Conservation (phyloP, 2,797 vertebrate species). For the Furcifer pardalis region DNA sequence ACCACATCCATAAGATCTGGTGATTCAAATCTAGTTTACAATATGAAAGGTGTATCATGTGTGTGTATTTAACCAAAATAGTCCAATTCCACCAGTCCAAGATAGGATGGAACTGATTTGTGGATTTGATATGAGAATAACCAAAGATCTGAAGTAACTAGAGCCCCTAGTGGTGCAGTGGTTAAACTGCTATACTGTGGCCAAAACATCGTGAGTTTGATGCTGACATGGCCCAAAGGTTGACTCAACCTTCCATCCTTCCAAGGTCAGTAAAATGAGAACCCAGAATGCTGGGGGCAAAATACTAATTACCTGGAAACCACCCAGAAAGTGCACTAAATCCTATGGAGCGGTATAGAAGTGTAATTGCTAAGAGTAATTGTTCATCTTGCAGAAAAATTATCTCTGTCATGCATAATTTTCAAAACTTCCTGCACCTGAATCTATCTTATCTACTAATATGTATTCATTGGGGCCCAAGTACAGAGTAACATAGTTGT, state of each 20-base stretch:
- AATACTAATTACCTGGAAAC: too few relatives aligned
- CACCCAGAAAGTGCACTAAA: too few relatives aligned
- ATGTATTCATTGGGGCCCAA: not conserved
- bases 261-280: too few relatives aligned
- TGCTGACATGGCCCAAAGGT: too few relatives aligned
- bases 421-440: too few relatives aligned
- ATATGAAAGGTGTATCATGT: not conserved
- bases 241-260: too few relatives aligned
- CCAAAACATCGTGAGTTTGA: too few relatives aligned
- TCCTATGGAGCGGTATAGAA: too few relatives aligned
- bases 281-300: too few relatives aligned
- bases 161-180: too few relatives aligned
- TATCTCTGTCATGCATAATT: not conserved
- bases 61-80: not conserved
- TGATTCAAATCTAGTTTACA: not conserved
- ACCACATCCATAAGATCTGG: not conserved
- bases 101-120: conserved; percentile 1
- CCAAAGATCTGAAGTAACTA: not conserved
- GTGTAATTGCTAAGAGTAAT: not conserved
- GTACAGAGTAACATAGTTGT: not conserved
- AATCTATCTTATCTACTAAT: not conserved
- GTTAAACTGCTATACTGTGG: too few relatives aligned
- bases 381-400: not conserved
- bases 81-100: conserved; percentile 12
- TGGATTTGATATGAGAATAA: not conserved